phyloP scores from a whole-genome alignment of 2,888 invertebrate genomes.

The Drepanosiphum platanoidis region DNA sequence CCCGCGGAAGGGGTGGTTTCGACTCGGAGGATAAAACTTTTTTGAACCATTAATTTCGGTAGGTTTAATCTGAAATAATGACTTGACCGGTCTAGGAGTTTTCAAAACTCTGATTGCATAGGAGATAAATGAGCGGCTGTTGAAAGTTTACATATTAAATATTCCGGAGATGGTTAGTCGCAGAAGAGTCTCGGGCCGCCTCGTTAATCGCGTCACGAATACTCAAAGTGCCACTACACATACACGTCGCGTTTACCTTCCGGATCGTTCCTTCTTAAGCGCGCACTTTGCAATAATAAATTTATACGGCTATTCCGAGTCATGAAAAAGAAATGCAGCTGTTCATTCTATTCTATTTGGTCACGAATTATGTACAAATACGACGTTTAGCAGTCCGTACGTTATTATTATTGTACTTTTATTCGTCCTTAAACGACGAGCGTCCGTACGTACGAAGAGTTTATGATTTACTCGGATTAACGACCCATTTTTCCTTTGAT shows the following conservation, averaged over 20 bases:
- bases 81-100: conserved; percentile 55
- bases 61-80: conserved; percentile 53
- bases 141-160: conserved; percentile 60
- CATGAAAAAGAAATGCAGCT: too few relatives aligned
- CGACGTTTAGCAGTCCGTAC: too few relatives aligned
- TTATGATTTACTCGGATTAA: too few relatives aligned
- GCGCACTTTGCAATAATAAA: too few relatives aligned
- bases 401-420: too few relatives aligned
- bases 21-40: conserved; percentile 45
- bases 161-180: background rate
- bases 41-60: conserved; percentile 59
- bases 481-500: too few relatives aligned
- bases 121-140: conserved; percentile 42
- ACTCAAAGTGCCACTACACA: background rate
- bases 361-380: too few relatives aligned
- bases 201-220: conserved; percentile 30
- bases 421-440: too few relatives aligned
- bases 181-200: background rate
- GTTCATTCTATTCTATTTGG: too few relatives aligned
- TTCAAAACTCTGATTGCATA: conserved; percentile 56
- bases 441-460: too few relatives aligned
- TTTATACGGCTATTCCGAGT: too few relatives aligned
- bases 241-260: background rate
- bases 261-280: background rate
- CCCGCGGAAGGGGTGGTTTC: conserved; percentile 1